Evolutionary conservation across 1,140 invertebrate genomes (phyloP).

Genomic region (Hesperophylax magnus): DNA sequence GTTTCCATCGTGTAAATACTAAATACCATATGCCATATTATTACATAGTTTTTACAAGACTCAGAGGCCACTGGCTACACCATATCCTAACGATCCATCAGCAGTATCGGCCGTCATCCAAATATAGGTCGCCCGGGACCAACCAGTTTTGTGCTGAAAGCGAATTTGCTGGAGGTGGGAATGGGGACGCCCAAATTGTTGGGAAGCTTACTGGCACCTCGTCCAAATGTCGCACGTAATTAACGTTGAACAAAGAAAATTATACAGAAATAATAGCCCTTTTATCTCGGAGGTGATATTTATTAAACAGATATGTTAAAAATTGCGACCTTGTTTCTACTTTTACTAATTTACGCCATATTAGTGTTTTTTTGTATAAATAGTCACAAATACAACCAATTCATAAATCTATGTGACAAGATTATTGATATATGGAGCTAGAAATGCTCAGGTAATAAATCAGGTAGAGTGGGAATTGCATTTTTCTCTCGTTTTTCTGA

Average conservation of each 20-base stretch:
- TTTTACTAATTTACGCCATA: too few relatives aligned
- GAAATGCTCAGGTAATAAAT: too few relatives aligned
- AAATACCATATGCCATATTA: not conserved
- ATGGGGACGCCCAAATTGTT: not conserved
- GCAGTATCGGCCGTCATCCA: conserved; percentile 31
- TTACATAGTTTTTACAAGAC: not conserved
- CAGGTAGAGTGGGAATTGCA: too few relatives aligned
- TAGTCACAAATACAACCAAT: not conserved
- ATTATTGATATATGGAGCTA: too few relatives aligned
- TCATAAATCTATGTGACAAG: not conserved
- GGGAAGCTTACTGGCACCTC: not conserved
- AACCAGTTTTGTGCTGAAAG: not conserved
- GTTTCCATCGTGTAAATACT: not conserved
- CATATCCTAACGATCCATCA: conserved; percentile 31
- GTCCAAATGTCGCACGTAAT: conserved; percentile 1
- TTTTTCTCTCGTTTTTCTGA: too few relatives aligned
- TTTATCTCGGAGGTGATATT: too few relatives aligned
- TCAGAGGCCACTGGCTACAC: not conserved
- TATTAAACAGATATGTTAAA: too few relatives aligned
- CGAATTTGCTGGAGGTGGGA: not conserved
- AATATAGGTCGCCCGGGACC: conserved; percentile 27
- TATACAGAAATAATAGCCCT: too few relatives aligned
- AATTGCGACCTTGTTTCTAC: too few relatives aligned
- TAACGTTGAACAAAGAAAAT: not conserved
- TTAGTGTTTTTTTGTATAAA: not conserved